Evolutionary conservation across 1,140 invertebrate species (phyloP), one percentile per base, ranked within the genome.

Genomic region (Lethrus apterus): DNA sequence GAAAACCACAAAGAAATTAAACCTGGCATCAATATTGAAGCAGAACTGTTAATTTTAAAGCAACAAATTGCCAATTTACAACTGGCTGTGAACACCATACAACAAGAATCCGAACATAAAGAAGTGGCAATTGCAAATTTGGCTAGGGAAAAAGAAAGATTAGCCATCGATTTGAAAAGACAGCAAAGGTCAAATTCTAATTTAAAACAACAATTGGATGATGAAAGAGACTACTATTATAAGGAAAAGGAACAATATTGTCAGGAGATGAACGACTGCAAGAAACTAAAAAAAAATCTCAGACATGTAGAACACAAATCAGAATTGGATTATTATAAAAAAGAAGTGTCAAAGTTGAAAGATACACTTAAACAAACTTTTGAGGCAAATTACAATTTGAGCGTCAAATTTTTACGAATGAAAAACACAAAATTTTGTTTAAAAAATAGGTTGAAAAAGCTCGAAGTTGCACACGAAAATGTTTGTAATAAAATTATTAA

Each of bases 331-430:
- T 29, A 42, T 13, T 42, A 47, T 21, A 51, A 56, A 44, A 55
- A 48, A 17, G 61, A 63, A 46, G 41, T 63, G 9, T 21, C 41
- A n/a, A 59, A 63, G 38, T 41, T 63, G 31, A 60, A 63, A 40
- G 49, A 50, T 15, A 59, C 52, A 8, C 36, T 66, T n/a, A 63
- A 59, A 20, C 56, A 66, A 34, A 63, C 64, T 9, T 48, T 66
- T n/a, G 57, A 64, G 43, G 62, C 64, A 0, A 66, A 66, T 52
- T 66, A 65, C 46, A 66, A 66, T 56, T 49, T 66, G 43, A 64
- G 63, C 36, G 59, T 66, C n/a, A 66, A 65, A 38, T 66, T 65
- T 55, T 53, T 66, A 21, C 54, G 63, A 18, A 66, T 66, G 63
- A 65, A 65, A 50, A 65, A 63, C 34, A 62, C 60, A 0, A 66